Evolutionary conservation across 2,113 vertebrate species (phyloP).

Genomic region (Athene noctua): DNA sequence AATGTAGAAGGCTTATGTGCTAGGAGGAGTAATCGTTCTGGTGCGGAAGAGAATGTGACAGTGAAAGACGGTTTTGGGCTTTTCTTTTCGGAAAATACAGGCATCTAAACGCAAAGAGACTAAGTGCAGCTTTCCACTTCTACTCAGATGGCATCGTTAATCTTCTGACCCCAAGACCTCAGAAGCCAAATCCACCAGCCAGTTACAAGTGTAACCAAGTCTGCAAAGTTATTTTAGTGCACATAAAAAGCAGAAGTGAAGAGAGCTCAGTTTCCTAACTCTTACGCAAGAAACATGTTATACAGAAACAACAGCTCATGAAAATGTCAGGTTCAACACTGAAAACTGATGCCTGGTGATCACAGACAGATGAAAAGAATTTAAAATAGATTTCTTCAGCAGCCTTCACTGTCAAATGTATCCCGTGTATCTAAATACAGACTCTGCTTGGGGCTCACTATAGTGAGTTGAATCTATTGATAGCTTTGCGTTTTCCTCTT

Average conservation of each 20-base stretch:
- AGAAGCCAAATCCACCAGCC: background rate
- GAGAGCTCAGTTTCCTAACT: background rate
- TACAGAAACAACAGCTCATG: conserved; percentile 12
- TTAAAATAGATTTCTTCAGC: conserved; percentile 22
- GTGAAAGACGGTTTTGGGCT: background rate
- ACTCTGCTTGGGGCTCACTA: background rate
- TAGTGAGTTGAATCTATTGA: background rate
- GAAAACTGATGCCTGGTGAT: background rate
- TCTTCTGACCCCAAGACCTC: background rate
- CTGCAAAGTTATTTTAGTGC: background rate
- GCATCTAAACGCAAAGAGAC: background rate
- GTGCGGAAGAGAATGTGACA: background rate
- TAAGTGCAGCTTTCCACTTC: background rate
- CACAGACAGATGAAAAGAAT: conserved; percentile 6
- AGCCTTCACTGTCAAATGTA: background rate
- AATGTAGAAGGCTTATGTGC: background rate
- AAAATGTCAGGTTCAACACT: conserved; percentile 37
- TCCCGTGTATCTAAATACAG: background rate
- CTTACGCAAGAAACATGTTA: background rate
- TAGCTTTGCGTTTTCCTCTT: background rate
- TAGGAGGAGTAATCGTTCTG: background rate
- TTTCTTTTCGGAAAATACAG: background rate
- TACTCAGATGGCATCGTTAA: background rate
- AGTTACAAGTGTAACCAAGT: background rate
- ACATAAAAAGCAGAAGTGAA: background rate